Base-by-base conservation (phyloP, 2,888 invertebrate genomes). In the Teinopalpus imperialis region DNA sequence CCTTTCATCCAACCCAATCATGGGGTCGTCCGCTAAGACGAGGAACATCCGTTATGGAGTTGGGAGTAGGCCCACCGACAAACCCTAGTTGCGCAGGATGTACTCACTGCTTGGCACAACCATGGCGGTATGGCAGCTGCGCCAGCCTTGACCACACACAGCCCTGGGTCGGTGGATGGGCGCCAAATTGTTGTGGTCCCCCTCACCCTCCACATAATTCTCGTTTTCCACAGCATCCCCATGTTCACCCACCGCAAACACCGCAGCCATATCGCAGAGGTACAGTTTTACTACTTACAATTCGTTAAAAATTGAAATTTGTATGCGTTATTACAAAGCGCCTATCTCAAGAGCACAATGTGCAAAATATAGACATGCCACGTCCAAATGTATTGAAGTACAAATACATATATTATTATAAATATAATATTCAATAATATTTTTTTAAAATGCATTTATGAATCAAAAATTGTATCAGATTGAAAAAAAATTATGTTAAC, bases 61-160 rank as follows among this genome's bases (percentile, higher is more conserved):
- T 87, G 4, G 72, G 81, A 4, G 79, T 74, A 2, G 69, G 54
- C 12, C 54, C 54, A n/a, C 51, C 56, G 0, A 48, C 45, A 0
- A 29, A 34, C 21, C 21, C 40, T n/a, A 34, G 27, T 5, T 56
- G 63, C 35, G 26, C 52, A 40, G 50, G 79, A 61, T 61, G 66
- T 57, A 12, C 57, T 5, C 61, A 61, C 47, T 68, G 66, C 40
- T 62, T 67, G 7, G 62, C 71, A 2, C 52, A 60, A 42, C 59
- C 70, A 8, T 87, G 86, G 86, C 74, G 87, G 1, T 87, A 87
- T 56, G 87, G 88, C 51, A 86, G 87, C 65, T 85, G 86, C 56
- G 86, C 82, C 43, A 78, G 72, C 48, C 74, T 88, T 23, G 87
- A 87, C 49, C 81, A 80, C 54, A 59, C 73, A 13, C n/a, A n/a